Evolutionary conservation across 1,140 invertebrate genomes (phyloP).

Genomic region (Trichogramma pretiosum): DNA sequence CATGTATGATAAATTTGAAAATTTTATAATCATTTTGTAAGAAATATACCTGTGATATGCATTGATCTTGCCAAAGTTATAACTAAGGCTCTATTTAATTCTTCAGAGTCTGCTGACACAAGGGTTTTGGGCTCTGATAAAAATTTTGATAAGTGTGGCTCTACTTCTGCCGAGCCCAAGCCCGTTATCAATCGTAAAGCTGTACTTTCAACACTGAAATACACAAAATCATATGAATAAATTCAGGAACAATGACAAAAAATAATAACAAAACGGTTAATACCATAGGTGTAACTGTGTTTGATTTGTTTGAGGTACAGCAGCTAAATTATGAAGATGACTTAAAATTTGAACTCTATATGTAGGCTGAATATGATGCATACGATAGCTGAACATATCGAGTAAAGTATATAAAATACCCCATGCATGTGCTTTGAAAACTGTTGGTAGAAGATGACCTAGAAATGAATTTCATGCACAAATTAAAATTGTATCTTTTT

Average conservation of each 20-base stretch:
- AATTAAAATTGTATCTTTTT: conserved; percentile 5
- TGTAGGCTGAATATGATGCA: conserved; percentile 93
- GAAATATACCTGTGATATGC: conserved; percentile 70
- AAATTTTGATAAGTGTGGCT: conserved; percentile 79
- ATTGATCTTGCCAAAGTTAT: conserved; percentile 88
- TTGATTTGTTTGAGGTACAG: conserved; percentile 87
- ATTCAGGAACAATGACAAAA: too few relatives aligned
- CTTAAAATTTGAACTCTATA: conserved; percentile 86
- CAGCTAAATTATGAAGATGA: conserved; percentile 78
- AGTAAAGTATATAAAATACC: conserved; percentile 87
- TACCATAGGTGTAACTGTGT: conserved; percentile 87
- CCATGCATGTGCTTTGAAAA: conserved; percentile 89
- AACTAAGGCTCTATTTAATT: conserved; percentile 84
- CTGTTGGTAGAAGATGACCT: conserved; percentile 80
- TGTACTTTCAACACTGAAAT: conserved; percentile 80
- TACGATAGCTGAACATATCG: conserved; percentile 93
- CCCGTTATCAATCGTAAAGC: conserved; percentile 84
- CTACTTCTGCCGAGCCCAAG: conserved; percentile 83
- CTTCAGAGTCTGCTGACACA: conserved; percentile 88
- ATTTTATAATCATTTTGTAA: neutral
- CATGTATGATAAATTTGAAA: too few relatives aligned
- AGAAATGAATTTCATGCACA: conserved; percentile 21
- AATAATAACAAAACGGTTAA: conserved; percentile 6
- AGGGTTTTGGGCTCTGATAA: conserved; percentile 80
- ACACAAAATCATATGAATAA: too few relatives aligned